Base-by-base conservation (phyloP, 1,140 invertebrate species). In the Drosophila guanche region DNA sequence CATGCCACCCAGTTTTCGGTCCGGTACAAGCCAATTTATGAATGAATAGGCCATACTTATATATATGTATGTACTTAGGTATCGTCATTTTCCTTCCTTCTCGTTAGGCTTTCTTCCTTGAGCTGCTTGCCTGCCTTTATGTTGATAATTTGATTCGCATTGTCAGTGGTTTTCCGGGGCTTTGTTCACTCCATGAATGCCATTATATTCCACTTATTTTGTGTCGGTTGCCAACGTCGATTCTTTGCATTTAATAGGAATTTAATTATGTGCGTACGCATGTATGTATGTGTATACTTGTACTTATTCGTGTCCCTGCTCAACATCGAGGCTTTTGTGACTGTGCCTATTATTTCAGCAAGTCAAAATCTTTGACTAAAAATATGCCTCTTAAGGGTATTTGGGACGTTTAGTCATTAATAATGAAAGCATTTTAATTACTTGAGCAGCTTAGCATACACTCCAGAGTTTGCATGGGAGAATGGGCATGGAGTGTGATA, bases 131-230 rank as follows among this genome's bases (percentile, higher is more conserved):
- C 47, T 48, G 37, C 46, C 59, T 57, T 74, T 74, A 57, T 71
- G 71, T 74, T 71, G 52, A 63, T 71, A 74, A 74, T 71, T 74
- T 56, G 53, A 74, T 74, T 63, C 40, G 41, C 70, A 62, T 61
- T 73, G 70, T 71, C 47, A 53, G 42, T 33, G 27, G 27, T 46
- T 23, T 37, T 52, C 45, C 14, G 14, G 29, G 45, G 14, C 67
- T 51, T 72, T 53, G 45, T 61, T 37, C 48, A 48, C 45, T 22
- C 33, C 23, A 23, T 37, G 62, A 59, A 68, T 72, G 66, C 70
- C 46, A 71, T 71, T 73, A 73, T 53, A 48, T 45, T 54, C 40
- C 45, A 71, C 57, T 62, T 55, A 70, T 61, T 71, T 71, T 71
- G 57, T 6, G 54, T 47, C 42, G 46, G 70, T 33, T 62, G 50